Conservation (phyloP, 2,888 invertebrate species). For the Dicyrtoma fusca region DNA sequence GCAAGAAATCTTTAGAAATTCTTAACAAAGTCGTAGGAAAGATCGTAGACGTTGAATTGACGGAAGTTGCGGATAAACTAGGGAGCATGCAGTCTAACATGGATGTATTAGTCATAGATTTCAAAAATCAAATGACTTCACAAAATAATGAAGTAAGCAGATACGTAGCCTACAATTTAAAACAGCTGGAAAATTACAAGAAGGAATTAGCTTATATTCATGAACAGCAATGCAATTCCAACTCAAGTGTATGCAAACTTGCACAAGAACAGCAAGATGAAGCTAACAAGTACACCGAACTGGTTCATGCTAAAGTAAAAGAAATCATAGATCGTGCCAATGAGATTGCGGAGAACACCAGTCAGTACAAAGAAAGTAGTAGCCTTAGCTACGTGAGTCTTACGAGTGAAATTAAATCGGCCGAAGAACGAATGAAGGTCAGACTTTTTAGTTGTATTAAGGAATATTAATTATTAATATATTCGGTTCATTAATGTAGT, state of each 20-base stretch:
- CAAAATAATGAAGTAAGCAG: slow-evolving; percentile 57
- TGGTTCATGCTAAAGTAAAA: neutral
- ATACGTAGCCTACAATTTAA: neutral
- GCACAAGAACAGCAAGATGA: neutral
- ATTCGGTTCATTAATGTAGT: neutral
- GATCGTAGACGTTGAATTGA: slow-evolving; percentile 4
- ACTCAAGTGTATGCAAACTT: neutral
- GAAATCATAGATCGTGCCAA: neutral
- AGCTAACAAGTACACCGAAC: neutral
- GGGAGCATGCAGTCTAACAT: slow-evolving; percentile 56
- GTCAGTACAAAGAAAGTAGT: neutral
- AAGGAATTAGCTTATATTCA: neutral
- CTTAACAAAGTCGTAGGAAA: slow-evolving; percentile 9
- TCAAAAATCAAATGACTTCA: slow-evolving; percentile 55
- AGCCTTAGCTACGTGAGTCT: neutral
- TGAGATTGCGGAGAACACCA: neutral
- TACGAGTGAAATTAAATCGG: neutral
- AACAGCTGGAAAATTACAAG: neutral
- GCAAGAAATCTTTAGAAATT: slow-evolving; percentile 7
- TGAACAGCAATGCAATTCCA: neutral
- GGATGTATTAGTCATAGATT: slow-evolving; percentile 58
- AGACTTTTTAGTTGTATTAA: neutral
- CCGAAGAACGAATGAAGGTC: neutral
- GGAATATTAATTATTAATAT: slow-evolving; percentile 1
- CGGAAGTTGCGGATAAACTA: slow-evolving; percentile 55